These are phyloP conservation scores for Catharus bicknelli DNA, from an alignment of 2,113 vertebrate genomes.

Conservation along the genomic window DNA sequence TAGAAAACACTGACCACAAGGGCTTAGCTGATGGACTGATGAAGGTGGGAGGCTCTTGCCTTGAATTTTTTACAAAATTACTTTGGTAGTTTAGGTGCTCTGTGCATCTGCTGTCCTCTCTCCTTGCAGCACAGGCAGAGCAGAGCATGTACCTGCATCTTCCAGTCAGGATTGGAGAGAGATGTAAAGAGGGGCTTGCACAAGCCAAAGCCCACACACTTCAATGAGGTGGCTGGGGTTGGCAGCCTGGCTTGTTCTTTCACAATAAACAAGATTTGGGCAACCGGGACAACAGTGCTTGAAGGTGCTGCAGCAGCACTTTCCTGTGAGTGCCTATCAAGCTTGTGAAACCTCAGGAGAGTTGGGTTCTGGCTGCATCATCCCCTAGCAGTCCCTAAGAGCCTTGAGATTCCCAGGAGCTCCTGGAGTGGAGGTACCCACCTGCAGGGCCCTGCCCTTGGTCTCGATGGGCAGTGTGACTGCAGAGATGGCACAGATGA, in stretches of 20 bases:
- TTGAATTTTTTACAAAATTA: not conserved
- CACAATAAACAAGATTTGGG: not conserved
- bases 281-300: not conserved
- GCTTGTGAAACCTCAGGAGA: not conserved
- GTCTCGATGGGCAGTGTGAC: conserved; percentile 91
- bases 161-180: not conserved
- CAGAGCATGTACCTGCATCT: not conserved
- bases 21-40: not conserved
- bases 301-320: accelerated
- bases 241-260: not conserved
- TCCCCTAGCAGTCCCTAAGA: not conserved
- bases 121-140: not conserved
- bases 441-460: conserved; percentile 88
- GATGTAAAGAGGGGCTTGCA: not conserved
- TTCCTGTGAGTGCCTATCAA: not conserved
- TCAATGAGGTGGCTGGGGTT: not conserved
- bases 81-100: not conserved
- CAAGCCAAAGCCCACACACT: not conserved
- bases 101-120: not conserved
- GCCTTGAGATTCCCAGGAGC: not conserved
- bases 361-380: not conserved
- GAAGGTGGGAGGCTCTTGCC: not conserved
- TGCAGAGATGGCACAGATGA: conserved; percentile 79
- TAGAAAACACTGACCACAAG: not conserved
- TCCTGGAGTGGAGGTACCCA: conserved; percentile 33